Conservation (phyloP, 2,113 vertebrate genomes). For the Pungitius pungitius region DNA sequence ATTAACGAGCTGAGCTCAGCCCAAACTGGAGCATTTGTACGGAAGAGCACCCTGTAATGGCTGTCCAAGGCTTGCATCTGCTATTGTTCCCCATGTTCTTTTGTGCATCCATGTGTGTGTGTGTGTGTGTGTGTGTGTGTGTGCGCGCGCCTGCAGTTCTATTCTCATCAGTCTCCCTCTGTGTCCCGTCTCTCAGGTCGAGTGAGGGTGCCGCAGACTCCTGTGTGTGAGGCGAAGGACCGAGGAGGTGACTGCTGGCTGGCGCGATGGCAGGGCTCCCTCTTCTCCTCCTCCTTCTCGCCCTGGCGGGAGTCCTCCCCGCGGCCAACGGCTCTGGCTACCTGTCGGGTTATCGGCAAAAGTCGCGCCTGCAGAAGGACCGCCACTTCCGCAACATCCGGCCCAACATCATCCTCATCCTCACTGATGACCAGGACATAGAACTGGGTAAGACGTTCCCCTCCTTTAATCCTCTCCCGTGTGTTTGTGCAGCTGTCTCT, state of each 20-base stretch:
- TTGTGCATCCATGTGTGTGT: background rate
- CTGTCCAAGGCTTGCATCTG: constrained; percentile 62
- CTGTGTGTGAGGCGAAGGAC: constrained; percentile 33
- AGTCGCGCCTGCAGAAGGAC: constrained; percentile 90
- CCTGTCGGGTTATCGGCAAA: constrained; percentile 87
- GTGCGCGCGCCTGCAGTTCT: constrained; percentile 17
- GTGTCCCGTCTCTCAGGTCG: constrained; percentile 55
- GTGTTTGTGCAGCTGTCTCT: constrained; percentile 36
- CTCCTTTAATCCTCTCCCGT: constrained; percentile 2
- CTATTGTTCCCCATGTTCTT: constrained; percentile 45
- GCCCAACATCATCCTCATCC: constrained; percentile 96
- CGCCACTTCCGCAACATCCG: constrained; percentile 87
- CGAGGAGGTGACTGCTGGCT: constrained; percentile 47
- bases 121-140: constrained; percentile 10
- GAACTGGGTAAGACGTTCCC: constrained; percentile 88
- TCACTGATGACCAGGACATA: constrained; percentile 97
- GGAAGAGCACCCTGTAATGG: constrained; percentile 73
- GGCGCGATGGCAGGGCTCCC: constrained; percentile 75
- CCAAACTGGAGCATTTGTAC: constrained; percentile 72
- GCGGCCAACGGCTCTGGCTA: constrained; percentile 81
- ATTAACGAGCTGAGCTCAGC: constrained; percentile 80
- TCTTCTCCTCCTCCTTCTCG: constrained; percentile 67
- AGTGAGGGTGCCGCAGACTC: constrained; percentile 29
- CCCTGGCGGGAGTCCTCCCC: constrained; percentile 64
- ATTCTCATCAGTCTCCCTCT: constrained; percentile 25